Conservation (phyloP, 2,797 vertebrate genomes). For the Pantherophis vulpinus region DNA sequence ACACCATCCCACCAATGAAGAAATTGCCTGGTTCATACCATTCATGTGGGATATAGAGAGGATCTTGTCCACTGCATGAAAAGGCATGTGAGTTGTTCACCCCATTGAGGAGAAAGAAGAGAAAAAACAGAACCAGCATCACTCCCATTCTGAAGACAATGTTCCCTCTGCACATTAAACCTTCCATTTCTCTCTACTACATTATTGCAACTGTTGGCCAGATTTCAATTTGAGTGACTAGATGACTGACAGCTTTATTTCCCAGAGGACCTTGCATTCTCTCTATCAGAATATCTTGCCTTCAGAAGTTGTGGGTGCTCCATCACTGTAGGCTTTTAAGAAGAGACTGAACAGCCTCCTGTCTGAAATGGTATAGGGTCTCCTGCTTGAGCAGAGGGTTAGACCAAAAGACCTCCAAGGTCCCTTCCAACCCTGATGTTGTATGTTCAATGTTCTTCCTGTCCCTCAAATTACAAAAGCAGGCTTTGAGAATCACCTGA, state of each 20-base stretch:
- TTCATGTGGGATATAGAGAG: background rate
- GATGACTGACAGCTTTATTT: background rate
- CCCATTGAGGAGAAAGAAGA: background rate
- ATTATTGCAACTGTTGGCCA: background rate
- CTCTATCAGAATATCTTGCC: background rate
- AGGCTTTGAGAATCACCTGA: background rate
- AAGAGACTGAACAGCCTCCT: background rate
- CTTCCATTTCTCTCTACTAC: background rate
- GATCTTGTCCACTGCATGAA: background rate
- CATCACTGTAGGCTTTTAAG: background rate
- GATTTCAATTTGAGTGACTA: background rate
- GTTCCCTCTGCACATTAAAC: background rate
- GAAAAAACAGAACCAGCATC: background rate
- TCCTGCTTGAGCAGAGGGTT: background rate
- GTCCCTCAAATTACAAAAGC: background rate
- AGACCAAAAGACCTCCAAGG: background rate
- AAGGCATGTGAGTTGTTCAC: background rate
- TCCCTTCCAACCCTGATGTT: background rate
- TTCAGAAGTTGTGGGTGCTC: background rate
- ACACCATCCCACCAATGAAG: background rate
- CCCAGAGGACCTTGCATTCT: background rate
- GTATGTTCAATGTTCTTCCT: background rate
- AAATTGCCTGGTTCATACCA: background rate
- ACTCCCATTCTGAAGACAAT: background rate
- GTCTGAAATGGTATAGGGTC: background rate